Evolutionary conservation across 2,797 vertebrate species (phyloP), one percentile per base, ranked within the genome.

Genomic region (Rallus crepitans): DNA sequence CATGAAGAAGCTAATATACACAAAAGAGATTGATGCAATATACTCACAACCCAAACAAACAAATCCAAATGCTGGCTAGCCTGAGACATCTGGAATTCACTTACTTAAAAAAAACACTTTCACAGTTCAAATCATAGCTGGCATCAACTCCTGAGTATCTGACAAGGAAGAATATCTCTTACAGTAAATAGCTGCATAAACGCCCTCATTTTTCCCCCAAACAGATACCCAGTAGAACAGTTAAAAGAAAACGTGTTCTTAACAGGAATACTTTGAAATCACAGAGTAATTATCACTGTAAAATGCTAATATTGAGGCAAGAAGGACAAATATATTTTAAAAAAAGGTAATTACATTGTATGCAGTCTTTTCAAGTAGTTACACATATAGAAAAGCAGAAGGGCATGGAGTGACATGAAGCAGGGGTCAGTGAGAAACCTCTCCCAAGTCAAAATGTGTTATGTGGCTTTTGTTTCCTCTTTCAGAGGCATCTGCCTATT

Each of bases 31-130:
- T 90, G 56, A 72, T 84, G 48, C 45, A 88, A 84, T 45, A 20
- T 31, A 87, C 65, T 90, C 76, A 91, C 69, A 91, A 90, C 77
- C 85, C 77, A 96, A 94, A 93, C 94, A 96, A 96, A 94, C 90
- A 94, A 70, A 93, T 73, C 81, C 73, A 89, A 93, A 59, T 66
- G 45, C 77, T 95, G 82, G 70, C 90, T 93, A 77, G 70, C 56
- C 75, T 87, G 60, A 95, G 75, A 86, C 91, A 96, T 86, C 83
- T 95, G 82, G 73, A 96, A 91, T 90, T 89, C 15, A 1, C 57
- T 85, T 66, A 63, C 69, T 94, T 68, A 87, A 59, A 68, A 61
- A 64, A 71, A 93, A 86, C 76, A 64, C 45, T 94, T 95, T 93
- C 85, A 93, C 80, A 87, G 86, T 90, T 96, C 90, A 89, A 88